These are phyloP conservation scores for Pseudolaguvia tuberculata DNA, from an alignment of 2,113 vertebrate genomes.

Conservation along the genomic window DNA sequence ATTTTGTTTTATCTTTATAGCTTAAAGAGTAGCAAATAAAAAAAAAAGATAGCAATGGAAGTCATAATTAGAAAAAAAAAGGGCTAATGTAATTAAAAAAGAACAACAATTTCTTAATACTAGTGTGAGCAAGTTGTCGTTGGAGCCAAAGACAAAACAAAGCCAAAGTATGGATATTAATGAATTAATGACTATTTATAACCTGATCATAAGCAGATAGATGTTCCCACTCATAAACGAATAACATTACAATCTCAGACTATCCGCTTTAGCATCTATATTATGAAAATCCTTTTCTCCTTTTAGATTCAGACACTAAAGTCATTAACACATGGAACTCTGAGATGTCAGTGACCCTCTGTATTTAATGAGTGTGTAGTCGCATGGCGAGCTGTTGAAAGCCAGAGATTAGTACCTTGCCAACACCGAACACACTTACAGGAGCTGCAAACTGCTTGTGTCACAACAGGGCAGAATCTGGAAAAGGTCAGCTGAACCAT, in stretches of 20 bases:
- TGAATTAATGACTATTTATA: too few species aligned
- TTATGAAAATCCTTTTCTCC: slow-evolving; percentile 18
- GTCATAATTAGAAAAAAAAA: not conserved
- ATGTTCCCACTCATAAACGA: not conserved
- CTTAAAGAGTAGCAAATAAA: too few species aligned
- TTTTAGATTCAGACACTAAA: slow-evolving; percentile 22
- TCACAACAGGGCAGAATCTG: slow-evolving; percentile 46
- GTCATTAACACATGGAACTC: slow-evolving; percentile 42
- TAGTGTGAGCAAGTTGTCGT: not conserved
- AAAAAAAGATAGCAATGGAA: not conserved
- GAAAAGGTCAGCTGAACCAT: slow-evolving; percentile 57
- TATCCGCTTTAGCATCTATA: slow-evolving; percentile 31
- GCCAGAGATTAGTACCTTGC: slow-evolving; percentile 41
- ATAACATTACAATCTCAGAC: slow-evolving; percentile 23
- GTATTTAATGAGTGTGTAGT: slow-evolving; percentile 44
- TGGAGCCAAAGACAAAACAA: not conserved
- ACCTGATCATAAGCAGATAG: not conserved
- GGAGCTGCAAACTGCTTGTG: slow-evolving; percentile 39
- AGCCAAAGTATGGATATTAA: not conserved
- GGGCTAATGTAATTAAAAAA: too few species aligned
- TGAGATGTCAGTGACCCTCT: slow-evolving; percentile 35
- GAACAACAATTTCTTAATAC: not conserved
- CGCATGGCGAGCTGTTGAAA: slow-evolving; percentile 40
- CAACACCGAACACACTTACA: slow-evolving; percentile 41
- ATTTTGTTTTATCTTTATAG: not conserved